Percentiles rank a stretch among this genome's conserved stretches.
Evolutionary conservation across 2,113 vertebrate species (phyloP).

Genomic region (Monopterus albus): DNA sequence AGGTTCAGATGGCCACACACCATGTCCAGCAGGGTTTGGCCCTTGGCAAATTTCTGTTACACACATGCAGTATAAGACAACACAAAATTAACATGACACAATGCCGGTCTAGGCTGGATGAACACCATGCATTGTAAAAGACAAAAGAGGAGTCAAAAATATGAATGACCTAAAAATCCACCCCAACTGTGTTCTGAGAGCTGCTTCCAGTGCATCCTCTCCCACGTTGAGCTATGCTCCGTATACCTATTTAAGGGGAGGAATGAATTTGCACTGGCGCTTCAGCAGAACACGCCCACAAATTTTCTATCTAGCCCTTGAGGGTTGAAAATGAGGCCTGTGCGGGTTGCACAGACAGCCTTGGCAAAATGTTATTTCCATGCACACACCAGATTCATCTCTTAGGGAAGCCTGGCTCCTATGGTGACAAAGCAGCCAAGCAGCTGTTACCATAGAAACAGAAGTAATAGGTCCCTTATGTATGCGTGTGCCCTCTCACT

Average conservation of each 20-base stretch:
- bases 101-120: neutral
- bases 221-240: slow-evolving; percentile 19
- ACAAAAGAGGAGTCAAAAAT: neutral
- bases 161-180: slow-evolving; percentile 25
- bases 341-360: slow-evolving; percentile 52
- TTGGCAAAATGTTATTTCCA: slow-evolving; percentile 55
- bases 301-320: slow-evolving; percentile 47
- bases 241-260: slow-evolving; percentile 48
- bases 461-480: slow-evolving; percentile 77
- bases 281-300: slow-evolving; percentile 66
- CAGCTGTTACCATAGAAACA: slow-evolving; percentile 85
- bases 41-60: slow-evolving; percentile 81
- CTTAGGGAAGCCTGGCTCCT: slow-evolving; percentile 80
- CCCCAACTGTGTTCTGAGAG: slow-evolving; percentile 14
- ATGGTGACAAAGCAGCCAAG: slow-evolving; percentile 78
- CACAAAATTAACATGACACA: slow-evolving; percentile 18
- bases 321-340: slow-evolving; percentile 37
- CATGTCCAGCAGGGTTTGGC: slow-evolving; percentile 83
- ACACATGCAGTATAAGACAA: slow-evolving; percentile 33
- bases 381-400: slow-evolving; percentile 70
- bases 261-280: slow-evolving; percentile 34
- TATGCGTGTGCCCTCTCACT: slow-evolving; percentile 55
- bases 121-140: neutral
- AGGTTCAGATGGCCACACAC: slow-evolving; percentile 86
- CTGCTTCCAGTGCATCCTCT: slow-evolving; percentile 20